phyloP scores from a whole-genome alignment of 2,888 invertebrate species.

The Dasysyrphus albostriatus region DNA sequence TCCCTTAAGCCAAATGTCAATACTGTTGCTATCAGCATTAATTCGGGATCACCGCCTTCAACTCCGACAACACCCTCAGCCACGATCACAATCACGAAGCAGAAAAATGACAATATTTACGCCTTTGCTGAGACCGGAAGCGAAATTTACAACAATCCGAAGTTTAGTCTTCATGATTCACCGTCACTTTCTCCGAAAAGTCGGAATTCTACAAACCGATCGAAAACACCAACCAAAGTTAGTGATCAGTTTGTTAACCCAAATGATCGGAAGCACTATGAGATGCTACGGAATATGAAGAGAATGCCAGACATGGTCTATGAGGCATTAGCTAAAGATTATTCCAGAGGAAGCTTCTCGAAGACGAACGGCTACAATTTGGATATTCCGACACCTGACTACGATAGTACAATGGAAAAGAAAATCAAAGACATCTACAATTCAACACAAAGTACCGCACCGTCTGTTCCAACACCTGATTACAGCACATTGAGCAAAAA shows the following conservation, averaged over 20 bases:
- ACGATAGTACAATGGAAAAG: slow-evolving; percentile 83
- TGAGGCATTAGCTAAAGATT: slow-evolving; percentile 86
- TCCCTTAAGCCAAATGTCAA: slow-evolving; percentile 57
- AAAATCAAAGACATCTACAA: slow-evolving; percentile 83
- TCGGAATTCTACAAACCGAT: slow-evolving; percentile 79
- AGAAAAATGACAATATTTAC: slow-evolving; percentile 79
- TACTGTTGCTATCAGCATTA: slow-evolving; percentile 49
- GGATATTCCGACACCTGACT: slow-evolving; percentile 83
- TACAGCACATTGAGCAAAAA: slow-evolving; percentile 83
- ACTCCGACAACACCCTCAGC: slow-evolving; percentile 78
- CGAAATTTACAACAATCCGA: slow-evolving; percentile 83
- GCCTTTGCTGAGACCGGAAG: slow-evolving; percentile 81
- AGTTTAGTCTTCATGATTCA: slow-evolving; percentile 82
- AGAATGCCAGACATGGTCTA: slow-evolving; percentile 87
- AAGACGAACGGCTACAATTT: slow-evolving; percentile 72
- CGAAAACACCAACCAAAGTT: slow-evolving; percentile 78
- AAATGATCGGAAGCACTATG: slow-evolving; percentile 81
- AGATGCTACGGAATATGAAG: slow-evolving; percentile 82
- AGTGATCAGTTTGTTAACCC: slow-evolving; percentile 82
- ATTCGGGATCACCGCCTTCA: slow-evolving; percentile 52
- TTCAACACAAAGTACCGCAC: slow-evolving; percentile 81
- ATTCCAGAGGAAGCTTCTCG: slow-evolving; percentile 77
- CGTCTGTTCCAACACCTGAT: slow-evolving; percentile 83
- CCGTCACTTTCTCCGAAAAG: slow-evolving; percentile 81
- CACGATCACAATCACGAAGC: slow-evolving; percentile 75